A percentile compares a stretch with the other conserved stretches of the same genome.
These are phyloP conservation scores for Datnioides undecimradiatus DNA, from an alignment of 2,113 vertebrate genomes.

Conservation along the genomic window DNA sequence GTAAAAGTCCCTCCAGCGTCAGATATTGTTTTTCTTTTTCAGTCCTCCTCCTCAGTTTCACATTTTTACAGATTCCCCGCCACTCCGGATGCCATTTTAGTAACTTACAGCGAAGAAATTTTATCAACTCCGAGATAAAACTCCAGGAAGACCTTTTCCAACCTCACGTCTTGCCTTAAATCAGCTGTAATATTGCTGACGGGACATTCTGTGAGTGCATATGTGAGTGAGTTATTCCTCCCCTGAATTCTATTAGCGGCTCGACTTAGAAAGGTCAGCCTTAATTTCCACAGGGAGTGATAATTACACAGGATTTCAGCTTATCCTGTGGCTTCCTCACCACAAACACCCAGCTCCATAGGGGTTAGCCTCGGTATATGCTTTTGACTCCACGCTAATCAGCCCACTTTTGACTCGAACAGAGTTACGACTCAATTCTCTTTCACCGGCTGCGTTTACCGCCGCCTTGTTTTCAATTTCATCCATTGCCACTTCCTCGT, in stretches of 20 bases:
- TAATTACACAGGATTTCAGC: slow-evolving; percentile 63
- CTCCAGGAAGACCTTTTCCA: slow-evolving; percentile 11
- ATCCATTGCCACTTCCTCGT: neutral
- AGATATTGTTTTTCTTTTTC: neutral
- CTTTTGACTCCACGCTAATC: slow-evolving; percentile 36
- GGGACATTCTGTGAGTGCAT: slow-evolving; percentile 45
- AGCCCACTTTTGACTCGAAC: neutral
- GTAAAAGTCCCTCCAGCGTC: slow-evolving; percentile 31
- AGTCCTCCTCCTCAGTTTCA: neutral
- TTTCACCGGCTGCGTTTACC: neutral
- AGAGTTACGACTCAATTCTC: neutral
- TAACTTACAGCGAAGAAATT: neutral
- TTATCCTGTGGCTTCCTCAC: slow-evolving; percentile 46
- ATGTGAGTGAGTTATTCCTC: slow-evolving; percentile 56
- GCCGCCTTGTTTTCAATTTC: slow-evolving; percentile 2
- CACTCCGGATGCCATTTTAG: slow-evolving; percentile 14
- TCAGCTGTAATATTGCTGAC: slow-evolving; percentile 55
- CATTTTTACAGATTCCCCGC: neutral
- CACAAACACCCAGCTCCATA: slow-evolving; percentile 30
- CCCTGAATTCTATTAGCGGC: slow-evolving; percentile 65
- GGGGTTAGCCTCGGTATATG: slow-evolving; percentile 17
- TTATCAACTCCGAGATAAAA: slow-evolving; percentile 28
- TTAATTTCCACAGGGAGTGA: slow-evolving; percentile 71
- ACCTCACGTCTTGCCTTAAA: slow-evolving; percentile 34
- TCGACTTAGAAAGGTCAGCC: slow-evolving; percentile 68